Evolutionary conservation across 1,140 invertebrate species (phyloP).

Genomic region (Plodia interpunctella): DNA sequence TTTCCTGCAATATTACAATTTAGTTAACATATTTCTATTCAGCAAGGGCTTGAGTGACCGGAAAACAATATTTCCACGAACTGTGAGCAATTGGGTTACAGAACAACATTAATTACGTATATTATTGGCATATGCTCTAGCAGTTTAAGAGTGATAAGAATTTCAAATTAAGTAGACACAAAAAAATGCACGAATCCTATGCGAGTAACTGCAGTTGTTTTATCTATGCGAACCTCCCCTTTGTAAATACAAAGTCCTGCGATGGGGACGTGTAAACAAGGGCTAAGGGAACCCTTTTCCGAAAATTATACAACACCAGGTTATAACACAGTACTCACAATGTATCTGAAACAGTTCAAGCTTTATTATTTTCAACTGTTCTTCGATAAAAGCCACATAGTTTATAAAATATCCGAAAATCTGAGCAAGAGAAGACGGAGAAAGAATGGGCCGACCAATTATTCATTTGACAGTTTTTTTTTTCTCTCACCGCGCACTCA

Average conservation of each 20-base stretch:
- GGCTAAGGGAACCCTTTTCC: conserved; percentile 28
- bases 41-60: neutral
- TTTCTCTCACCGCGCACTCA: no score
- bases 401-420: conserved; percentile 55
- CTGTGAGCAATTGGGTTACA: conserved; percentile 21
- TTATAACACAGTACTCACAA: conserved; percentile 44
- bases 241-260: conserved; percentile 58
- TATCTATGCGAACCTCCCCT: conserved; percentile 53
- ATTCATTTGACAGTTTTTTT: conserved; percentile 27
- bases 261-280: conserved; percentile 71
- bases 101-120: conserved; percentile 6
- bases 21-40: neutral
- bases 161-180: no score
- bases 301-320: conserved; percentile 7
- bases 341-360: conserved; percentile 27
- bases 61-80: conserved; percentile 13
- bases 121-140: neutral
- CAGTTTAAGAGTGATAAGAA: no score
- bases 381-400: conserved; percentile 49
- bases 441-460: conserved; percentile 42
- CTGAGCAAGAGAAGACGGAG: conserved; percentile 39
- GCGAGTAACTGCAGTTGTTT: neutral
- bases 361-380: conserved; percentile 36
- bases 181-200: conserved; percentile 10
- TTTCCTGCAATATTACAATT: conserved; percentile 56